Evolutionary conservation across 2,113 vertebrate species (phyloP).

Genomic region (Phyllopteryx taeniolatus): DNA sequence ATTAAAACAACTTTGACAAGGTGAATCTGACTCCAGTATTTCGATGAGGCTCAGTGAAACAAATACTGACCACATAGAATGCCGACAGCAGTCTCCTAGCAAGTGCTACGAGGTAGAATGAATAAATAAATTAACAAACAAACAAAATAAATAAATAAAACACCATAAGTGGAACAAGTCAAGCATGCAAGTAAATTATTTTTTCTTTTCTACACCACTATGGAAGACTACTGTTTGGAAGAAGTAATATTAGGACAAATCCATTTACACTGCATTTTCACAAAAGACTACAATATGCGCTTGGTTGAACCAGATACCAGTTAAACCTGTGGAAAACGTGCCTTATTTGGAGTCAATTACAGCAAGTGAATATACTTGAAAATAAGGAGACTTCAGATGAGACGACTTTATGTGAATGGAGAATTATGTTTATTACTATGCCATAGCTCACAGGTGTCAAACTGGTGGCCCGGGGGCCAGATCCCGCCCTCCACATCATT

Average conservation of each 20-base stretch:
- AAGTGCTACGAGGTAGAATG: background rate
- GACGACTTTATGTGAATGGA: slow-evolving; percentile 47
- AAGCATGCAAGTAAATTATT: too few species aligned
- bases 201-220: background rate
- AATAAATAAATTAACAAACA: slow-evolving; percentile 6
- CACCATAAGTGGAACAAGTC: background rate
- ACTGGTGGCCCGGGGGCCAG: too few species aligned
- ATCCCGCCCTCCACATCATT: too few species aligned
- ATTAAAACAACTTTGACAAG: background rate
- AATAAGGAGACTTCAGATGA: slow-evolving; percentile 53
- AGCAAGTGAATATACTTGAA: slow-evolving; percentile 38
- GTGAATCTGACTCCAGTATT: background rate
- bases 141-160: background rate
- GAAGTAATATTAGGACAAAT: slow-evolving; percentile 8
- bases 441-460: background rate
- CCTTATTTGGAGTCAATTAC: slow-evolving; percentile 22
- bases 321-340: slow-evolving; percentile 33
- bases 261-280: background rate
- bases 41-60: slow-evolving; percentile 1
- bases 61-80: slow-evolving; percentile 7
- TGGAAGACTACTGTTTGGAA: slow-evolving; percentile 13
- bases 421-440: slow-evolving; percentile 47
- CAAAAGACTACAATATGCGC: slow-evolving; percentile 7
- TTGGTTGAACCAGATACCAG: slow-evolving; percentile 26
- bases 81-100: background rate